Percentiles rank a stretch among this genome's conserved stretches.
Conservation (phyloP, 2,113 vertebrate genomes). For the Pelodiscus sinensis region DNA sequence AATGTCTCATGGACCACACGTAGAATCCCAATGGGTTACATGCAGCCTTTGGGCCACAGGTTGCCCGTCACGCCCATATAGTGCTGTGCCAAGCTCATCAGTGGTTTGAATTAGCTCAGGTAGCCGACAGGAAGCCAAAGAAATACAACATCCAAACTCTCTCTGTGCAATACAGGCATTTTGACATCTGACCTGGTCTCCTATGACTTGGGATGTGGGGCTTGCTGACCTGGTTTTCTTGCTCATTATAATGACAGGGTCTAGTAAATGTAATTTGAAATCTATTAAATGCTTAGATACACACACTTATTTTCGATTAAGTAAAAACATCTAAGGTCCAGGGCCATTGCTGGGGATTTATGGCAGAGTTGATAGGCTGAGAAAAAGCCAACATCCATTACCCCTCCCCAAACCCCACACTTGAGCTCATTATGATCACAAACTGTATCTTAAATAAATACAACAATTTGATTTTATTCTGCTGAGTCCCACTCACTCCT, state of each 20-base stretch:
- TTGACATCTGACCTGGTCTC: constrained; percentile 27
- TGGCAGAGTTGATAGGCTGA: constrained; percentile 6
- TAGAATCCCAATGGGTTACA: too few relatives aligned
- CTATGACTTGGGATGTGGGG: constrained; percentile 53
- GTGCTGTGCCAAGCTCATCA: not conserved
- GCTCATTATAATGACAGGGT: constrained; percentile 27
- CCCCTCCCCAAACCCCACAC: constrained; percentile 24
- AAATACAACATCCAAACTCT: not conserved
- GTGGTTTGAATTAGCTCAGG: not conserved
- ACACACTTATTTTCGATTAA: constrained; percentile 57
- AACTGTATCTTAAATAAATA: constrained; percentile 38
- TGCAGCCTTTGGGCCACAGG: too few relatives aligned
- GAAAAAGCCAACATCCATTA: constrained; percentile 10
- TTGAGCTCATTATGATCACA: constrained; percentile 20
- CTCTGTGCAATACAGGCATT: not conserved
- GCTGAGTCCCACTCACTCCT: not conserved
- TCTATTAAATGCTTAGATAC: not conserved
- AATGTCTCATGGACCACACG: too few relatives aligned
- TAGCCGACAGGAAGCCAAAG: not conserved
- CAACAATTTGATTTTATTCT: not conserved
- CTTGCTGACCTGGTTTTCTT: constrained; percentile 64
- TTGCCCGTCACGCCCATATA: not conserved
- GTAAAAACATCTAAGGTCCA: constrained; percentile 27
- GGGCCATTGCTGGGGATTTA: constrained; percentile 29
- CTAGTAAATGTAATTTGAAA: not conserved